Evolutionary conservation across 2,113 vertebrate genomes (phyloP), one percentile per base, ranked within the genome.

Genomic region (Nipponia nippon): DNA sequence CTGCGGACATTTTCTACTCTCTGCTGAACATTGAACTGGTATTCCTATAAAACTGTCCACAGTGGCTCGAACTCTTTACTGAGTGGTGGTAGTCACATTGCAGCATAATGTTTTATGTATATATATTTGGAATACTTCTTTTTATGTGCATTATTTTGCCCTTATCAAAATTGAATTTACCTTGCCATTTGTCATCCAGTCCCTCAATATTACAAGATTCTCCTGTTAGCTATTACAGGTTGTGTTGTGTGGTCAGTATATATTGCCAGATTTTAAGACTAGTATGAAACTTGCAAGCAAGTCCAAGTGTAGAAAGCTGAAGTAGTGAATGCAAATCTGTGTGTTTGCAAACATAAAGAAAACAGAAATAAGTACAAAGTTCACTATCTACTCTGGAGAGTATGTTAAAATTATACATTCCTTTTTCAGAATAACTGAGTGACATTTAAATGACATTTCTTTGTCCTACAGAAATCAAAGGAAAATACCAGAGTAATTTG

Each of bases 401-500:
- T 75, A 34, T 91, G 80, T 94, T 96, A 96, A 92, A 97, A 90
- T 95, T 97, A 85, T 86, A 53, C 61, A 87, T 97, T 97, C 81
- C 44, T 96, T 96, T 79, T 97, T 94, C 87, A 97, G 89, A 97
- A 95, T 95, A 95, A 92, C 93, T 78, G 76, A 97, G 87, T 97
- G 96, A 97, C 95, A 97, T 97, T 97, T 98, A 97, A 97, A 95
- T 97, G 67, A 87, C 96, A 94, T 97, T 98, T 98, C 97, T 98
- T 97, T 98, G 44, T 97, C 97, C 96, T 96, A 72, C 98, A 99
- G 99, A 99, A 98, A 95, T 83, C 98, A 91, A 98, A 98, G 97
- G 97, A 98, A 98, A 96, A 98, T 98, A 97, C 94, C 97, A 97
- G 90, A 95, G 96, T 99, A 81, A 83, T 99, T 96, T 99, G 99